Base-by-base conservation (phyloP, 1,140 invertebrate species). In the Popillia japonica region DNA sequence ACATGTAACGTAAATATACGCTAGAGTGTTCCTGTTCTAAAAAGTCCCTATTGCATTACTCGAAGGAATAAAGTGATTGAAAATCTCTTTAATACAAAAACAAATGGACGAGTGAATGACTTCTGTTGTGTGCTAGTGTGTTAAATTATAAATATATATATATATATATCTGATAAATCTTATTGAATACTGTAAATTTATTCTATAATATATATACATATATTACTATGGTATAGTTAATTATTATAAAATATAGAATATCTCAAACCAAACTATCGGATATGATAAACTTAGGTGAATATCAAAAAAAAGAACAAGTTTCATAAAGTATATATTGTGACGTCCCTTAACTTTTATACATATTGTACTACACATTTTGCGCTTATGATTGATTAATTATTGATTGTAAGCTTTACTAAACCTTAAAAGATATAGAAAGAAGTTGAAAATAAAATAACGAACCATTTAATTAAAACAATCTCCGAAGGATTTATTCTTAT, bases 321-420 rank as follows among this genome's bases (percentile, higher is more conserved):
- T 82, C 81, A 84, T 84, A 84, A 76, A 76, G 41, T 44, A 74
- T 74, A 74, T 74, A 74, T 74, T 76, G 75, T 84, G 81, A 81
- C 84, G 83, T 85, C 84, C 84, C 83, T 84, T 83, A 83, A 85
- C 83, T 85, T 85, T 85, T 85, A 84, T 85, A 84, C 84, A 82
- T 82, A 82, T 79, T 77, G 41, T 68, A 79, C 59, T 48, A 48
- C 68, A 76, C 44, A 76, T 41, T 44, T 76, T 55, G 75, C 72
- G 72, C 72, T 74, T 74, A 74, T 74, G 72, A 74, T 74, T 74
- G 17, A 74, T 76, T 76, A 55, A 22, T 44, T 76, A 20, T 76
- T 76, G 22, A 27, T 44, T 76, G 23, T 76, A 76, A 76, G 75
- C 75, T 76, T 76, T 76, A 23, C 40, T 42, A 55, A 48, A 76